Conservation (phyloP, 2,888 invertebrate genomes). For the Coleophora deauratella region DNA sequence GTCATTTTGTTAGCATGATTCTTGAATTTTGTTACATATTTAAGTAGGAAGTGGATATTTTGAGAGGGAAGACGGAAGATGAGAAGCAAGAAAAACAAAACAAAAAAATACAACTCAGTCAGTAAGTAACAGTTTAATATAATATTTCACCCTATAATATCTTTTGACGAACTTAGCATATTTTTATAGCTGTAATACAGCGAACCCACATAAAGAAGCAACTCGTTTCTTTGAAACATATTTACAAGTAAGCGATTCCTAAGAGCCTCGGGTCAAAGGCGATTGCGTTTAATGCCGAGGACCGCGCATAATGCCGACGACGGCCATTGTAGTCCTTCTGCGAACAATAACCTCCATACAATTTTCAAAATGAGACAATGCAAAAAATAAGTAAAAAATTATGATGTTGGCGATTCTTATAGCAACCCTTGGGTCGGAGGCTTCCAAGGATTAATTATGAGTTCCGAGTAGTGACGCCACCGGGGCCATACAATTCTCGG, state of each 20-base stretch:
- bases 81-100: too few species aligned
- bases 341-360: slow-evolving; percentile 54
- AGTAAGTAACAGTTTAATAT: too few species aligned
- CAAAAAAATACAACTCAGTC: too few species aligned
- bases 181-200: not conserved
- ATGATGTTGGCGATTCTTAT: slow-evolving; percentile 63
- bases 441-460: slow-evolving; percentile 73
- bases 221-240: slow-evolving; percentile 19
- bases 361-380: slow-evolving; percentile 59
- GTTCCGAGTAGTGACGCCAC: slow-evolving; percentile 71
- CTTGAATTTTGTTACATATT: too few species aligned
- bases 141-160: too few species aligned
- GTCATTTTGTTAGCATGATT: too few species aligned
- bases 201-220: not conserved
- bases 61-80: too few species aligned
- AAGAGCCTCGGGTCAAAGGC: slow-evolving; percentile 37
- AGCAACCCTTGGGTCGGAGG: slow-evolving; percentile 68
- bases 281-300: slow-evolving; percentile 14
- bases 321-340: slow-evolving; percentile 24
- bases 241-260: slow-evolving; percentile 20
- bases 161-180: too few species aligned
- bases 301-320: slow-evolving; percentile 12
- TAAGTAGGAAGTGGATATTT: too few species aligned
- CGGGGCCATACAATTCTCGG: slow-evolving; percentile 67
- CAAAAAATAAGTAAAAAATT: slow-evolving; percentile 53